These are phyloP conservation scores for Eupithecia vulgata DNA, from an alignment of 2,888 invertebrate genomes.

Conservation along the genomic window DNA sequence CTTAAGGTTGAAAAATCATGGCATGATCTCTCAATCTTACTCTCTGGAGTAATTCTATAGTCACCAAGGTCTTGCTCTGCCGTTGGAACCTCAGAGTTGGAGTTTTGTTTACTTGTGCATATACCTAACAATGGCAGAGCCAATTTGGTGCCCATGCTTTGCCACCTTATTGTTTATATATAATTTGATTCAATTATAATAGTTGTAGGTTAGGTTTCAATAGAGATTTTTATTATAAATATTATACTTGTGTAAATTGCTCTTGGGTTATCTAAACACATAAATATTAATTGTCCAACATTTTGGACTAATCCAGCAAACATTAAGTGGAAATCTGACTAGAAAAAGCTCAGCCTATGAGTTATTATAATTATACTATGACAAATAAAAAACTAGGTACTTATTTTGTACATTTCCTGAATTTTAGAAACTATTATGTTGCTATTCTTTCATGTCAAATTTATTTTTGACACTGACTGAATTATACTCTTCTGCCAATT, in stretches of 20 bases:
- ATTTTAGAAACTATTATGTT: background rate
- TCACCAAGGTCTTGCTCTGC: background rate
- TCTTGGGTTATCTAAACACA: background rate
- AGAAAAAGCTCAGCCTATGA: background rate
- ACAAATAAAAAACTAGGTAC: background rate
- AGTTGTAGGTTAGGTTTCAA: background rate
- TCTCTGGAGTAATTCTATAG: background rate
- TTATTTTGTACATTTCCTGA: background rate
- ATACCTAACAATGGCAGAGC: background rate
- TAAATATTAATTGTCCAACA: background rate
- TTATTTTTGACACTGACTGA: background rate
- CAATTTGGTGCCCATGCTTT: background rate
- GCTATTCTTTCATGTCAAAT: conserved; percentile 1
- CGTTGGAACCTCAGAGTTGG: background rate
- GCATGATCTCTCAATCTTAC: background rate
- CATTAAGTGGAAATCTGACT: background rate
- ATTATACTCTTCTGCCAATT: background rate
- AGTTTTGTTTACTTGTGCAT: background rate
- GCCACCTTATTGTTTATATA: background rate
- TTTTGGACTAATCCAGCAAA: background rate
- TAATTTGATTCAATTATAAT: background rate
- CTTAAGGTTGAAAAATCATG: background rate
- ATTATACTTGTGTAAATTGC: background rate
- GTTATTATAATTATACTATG: background rate
- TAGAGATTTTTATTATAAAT: background rate